Base-by-base conservation (phyloP, 1,140 invertebrate genomes). In the Drosophila chauvacae region DNA sequence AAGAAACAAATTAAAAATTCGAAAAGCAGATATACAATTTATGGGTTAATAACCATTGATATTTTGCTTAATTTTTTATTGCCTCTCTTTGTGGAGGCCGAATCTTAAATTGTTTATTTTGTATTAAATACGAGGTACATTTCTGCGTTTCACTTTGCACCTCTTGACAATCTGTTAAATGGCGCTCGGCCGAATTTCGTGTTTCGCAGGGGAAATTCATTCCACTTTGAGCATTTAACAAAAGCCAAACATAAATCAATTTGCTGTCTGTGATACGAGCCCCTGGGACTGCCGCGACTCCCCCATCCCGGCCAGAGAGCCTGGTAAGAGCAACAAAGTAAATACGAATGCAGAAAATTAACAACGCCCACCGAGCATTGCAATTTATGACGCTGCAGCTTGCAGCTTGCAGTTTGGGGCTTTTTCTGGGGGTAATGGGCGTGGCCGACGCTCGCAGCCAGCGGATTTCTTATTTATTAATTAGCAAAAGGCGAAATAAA, bases 181-280 rank as follows among this genome's bases (percentile, higher is more conserved):
- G 80, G 80, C 80, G 80, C 64, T 68, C 45, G 41, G 44, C 44
- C 56, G 72, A 80, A 87, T 77, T 74, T 77, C 79, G 23, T 16
- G 44, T 59, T 72, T 70, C 37, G 66, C 68, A 35, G 48, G 61
- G 64, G 66, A 88, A 86, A 84, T 88, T 80, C 85, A 77, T 77
- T 77, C 73, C 74, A 57, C 71, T 66, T 59, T 65, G 81, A 69
- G 77, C 84, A 77, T 88, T 88, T 84, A 87, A 88, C 77, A 88
- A 88, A 82, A 87, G 74, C 68, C 59, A 87, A 76, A 80, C 84
- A 90, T 87, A 87, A 87, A 87, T 87, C 84, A 87, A 88, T 87
- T 87, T 80, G 85, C 84, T 88, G 84, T 87, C 83, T 48, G 66
- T 72, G 69, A 72, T 72, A 72, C 44, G 44, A 58, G 53, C 14